phyloP scores from a whole-genome alignment of 1,140 invertebrate genomes.

The Pristionchus pacificus region DNA sequence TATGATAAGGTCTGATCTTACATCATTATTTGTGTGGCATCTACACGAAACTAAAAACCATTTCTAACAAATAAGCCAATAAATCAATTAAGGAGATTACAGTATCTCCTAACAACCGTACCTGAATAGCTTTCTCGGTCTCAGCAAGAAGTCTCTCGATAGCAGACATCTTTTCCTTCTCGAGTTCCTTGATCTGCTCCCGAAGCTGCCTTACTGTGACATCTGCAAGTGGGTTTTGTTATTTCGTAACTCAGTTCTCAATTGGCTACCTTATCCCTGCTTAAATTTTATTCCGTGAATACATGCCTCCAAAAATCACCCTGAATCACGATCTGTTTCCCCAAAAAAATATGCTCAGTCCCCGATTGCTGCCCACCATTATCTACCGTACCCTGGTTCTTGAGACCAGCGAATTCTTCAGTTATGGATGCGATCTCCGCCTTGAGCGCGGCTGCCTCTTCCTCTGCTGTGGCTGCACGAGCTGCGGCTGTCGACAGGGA shows the following conservation, averaged over 20 bases:
- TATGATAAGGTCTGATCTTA: too few relatives aligned
- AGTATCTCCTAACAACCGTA: background rate
- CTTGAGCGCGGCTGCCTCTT: conserved; percentile 20
- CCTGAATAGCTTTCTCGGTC: conserved; percentile 5
- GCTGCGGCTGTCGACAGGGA: conserved; percentile 13
- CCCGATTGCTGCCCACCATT: too few relatives aligned
- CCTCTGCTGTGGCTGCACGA: conserved; percentile 18
- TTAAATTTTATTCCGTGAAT: background rate
- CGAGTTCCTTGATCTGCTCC: conserved; percentile 24
- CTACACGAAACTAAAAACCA: too few relatives aligned
- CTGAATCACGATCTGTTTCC: too few relatives aligned
- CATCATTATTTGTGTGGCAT: too few relatives aligned
- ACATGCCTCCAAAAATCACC: background rate
- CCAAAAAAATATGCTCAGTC: too few relatives aligned
- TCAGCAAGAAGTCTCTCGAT: conserved; percentile 13
- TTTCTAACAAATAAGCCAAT: too few relatives aligned
- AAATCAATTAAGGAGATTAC: conserved; percentile 6
- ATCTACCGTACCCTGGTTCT: conserved; percentile 17
- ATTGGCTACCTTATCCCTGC: background rate
- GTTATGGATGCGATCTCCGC: conserved; percentile 2
- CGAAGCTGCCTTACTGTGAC: conserved; percentile 29
- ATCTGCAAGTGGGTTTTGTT: conserved; percentile 22
- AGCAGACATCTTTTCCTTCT: conserved; percentile 15
- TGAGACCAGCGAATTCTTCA: conserved; percentile 24
- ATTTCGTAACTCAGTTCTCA: too few relatives aligned